These are phyloP conservation scores for Anodontia alba DNA, from an alignment of 2,888 invertebrate genomes.

Conservation along the genomic window DNA sequence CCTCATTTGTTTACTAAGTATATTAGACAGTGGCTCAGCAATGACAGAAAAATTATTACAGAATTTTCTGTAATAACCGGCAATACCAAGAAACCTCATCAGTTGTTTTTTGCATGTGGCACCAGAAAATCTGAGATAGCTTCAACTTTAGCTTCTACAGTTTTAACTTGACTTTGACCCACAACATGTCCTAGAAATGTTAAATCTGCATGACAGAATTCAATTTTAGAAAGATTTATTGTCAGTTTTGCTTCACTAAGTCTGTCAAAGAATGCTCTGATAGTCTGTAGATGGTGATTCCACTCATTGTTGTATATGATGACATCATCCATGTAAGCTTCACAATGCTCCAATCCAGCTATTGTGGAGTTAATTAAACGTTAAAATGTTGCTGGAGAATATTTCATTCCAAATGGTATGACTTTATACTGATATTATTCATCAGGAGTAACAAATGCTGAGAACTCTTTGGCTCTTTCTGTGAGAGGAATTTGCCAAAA, in stretches of 20 bases:
- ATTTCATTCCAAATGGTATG: constrained; percentile 65
- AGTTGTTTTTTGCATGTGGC: neutral
- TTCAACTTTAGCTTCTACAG: neutral
- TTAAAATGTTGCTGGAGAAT: constrained; percentile 57
- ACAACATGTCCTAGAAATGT: neutral
- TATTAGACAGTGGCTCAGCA: neutral
- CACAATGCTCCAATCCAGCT: constrained; percentile 28
- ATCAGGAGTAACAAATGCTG: constrained; percentile 57
- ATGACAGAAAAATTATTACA: neutral
- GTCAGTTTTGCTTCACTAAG: neutral
- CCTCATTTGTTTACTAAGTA: neutral
- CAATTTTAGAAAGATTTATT: neutral
- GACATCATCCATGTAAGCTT: constrained; percentile 58
- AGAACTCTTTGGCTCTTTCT: constrained; percentile 57
- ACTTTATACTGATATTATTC: constrained; percentile 59
- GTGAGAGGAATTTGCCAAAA: constrained; percentile 53
- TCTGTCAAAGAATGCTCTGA: constrained; percentile 34
- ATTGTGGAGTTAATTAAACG: constrained; percentile 46
- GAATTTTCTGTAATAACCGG: neutral
- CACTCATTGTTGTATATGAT: constrained; percentile 34
- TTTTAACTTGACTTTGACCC: neutral
- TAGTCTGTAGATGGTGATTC: constrained; percentile 32
- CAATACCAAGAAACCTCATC: neutral
- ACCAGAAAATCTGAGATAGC: neutral
- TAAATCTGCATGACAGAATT: neutral